Evolutionary conservation across 2,113 vertebrate genomes (phyloP), one percentile per base, ranked within the genome.

Genomic region (Embiotoca jacksoni): DNA sequence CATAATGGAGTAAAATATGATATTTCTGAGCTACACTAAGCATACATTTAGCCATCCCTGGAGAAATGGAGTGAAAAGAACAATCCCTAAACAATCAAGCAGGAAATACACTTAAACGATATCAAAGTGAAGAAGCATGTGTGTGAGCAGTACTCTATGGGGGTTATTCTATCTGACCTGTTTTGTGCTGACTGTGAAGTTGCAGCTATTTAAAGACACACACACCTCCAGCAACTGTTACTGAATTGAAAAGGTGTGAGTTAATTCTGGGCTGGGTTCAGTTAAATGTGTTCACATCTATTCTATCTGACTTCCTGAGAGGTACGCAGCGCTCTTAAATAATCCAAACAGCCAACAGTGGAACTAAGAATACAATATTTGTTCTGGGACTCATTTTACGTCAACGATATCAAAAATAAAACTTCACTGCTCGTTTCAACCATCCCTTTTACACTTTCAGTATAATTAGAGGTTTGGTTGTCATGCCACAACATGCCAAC

Each of bases 381-480:
- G 10, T 11, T 44, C 4, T 44, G 41, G 41, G 10, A 44, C 54
- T 72, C 5, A 30, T 50, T 82, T 72, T 41, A 60, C 61, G 63
- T 37, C 16, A 50, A 15, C 56, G n/a, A 68, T 33, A 37, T 39
- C 6, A 32, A 61, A 30, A 69, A 57, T 3, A 49, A 13, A 2
- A 35, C 7, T 37, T 35, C 6, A 41, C 2, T 41, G 39, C 6
- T 8, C 37, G 46, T 72, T 65, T 72, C n/a, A 72, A 53, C 37
- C 50, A 4, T 35, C 11, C 36, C 16, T 64, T 69, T 68, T 30
- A 33, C 23, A 61, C 32, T 54, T 1, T 9, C 47, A 41, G 53
- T 33, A 41, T 81, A 73, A 73, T 85, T 63, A 70, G 57, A 70
- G 36, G 64, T 35, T 55, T 60, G 47, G 33, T 62, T 67, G 49